phyloP scores from a whole-genome alignment of 2,888 invertebrate species.

The Plagiodera versicolora region DNA sequence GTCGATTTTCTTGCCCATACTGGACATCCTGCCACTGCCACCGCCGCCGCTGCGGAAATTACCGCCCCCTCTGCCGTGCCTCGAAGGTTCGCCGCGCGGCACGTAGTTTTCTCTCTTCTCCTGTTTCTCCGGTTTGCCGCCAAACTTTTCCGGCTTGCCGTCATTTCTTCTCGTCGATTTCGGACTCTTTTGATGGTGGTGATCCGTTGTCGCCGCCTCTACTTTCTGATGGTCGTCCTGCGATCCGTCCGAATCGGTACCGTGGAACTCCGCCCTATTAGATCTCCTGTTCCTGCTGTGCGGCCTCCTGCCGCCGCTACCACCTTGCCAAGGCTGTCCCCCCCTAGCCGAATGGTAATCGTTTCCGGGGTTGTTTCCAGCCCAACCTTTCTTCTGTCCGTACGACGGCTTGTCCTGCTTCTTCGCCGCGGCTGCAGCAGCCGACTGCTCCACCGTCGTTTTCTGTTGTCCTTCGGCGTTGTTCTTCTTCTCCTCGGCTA shows the following conservation, averaged over 20 bases:
- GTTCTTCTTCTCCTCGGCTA: constrained; percentile 19
- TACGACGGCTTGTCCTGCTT: constrained; percentile 45
- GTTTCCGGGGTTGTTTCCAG: constrained; percentile 32
- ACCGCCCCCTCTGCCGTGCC: constrained; percentile 75
- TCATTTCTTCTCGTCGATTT: constrained; percentile 36
- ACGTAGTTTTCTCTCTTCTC: constrained; percentile 65
- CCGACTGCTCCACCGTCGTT: constrained; percentile 50
- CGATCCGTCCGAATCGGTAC: constrained; percentile 76
- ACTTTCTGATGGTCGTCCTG: constrained; percentile 65
- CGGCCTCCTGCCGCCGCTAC: constrained; percentile 22
- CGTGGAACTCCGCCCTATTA: constrained; percentile 54
- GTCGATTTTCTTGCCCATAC: constrained; percentile 66
- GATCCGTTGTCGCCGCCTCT: constrained; percentile 57
- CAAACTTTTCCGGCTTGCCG: constrained; percentile 36
- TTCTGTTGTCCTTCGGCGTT: neutral
- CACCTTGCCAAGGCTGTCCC: constrained; percentile 24
- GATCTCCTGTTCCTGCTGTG: constrained; percentile 30
- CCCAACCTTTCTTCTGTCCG: constrained; percentile 39
- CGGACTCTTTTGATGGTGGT: constrained; percentile 30
- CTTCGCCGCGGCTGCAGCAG: constrained; percentile 41
- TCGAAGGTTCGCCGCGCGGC: constrained; percentile 85
- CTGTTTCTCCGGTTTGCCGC: constrained; percentile 46
- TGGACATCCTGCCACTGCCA: constrained; percentile 56
- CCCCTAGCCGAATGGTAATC: constrained; percentile 37
- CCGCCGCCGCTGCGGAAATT: constrained; percentile 44